Base-by-base conservation (phyloP, 2,113 vertebrate species). In the Pterocles gutturalis region DNA sequence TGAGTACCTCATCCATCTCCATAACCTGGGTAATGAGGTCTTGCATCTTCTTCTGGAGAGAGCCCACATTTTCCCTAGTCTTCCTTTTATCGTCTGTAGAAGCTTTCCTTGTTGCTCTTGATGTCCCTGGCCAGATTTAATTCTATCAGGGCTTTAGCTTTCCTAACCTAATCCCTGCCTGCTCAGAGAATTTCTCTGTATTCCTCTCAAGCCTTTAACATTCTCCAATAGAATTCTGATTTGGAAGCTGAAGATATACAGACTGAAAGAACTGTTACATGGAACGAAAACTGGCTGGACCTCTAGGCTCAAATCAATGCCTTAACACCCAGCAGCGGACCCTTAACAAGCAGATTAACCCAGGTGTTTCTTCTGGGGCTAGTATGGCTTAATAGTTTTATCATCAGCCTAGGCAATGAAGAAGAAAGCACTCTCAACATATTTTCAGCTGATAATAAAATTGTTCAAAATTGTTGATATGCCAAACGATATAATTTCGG, bases 281-380 rank as follows among this genome's bases (percentile, higher is more conserved):
- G 20, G 17, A 61, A 48, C 19, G 5, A 77, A 51, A 86, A 48
- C 9, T 41, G 16, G 1, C 16, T 71, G n/a, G 16, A 66, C 11
- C 11, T 83, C 64, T 16, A 76, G 21, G 25, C 21, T 94, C 45
- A 65, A 33, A 34, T 29, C 41, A 55, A 9, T 53, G 19, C 11
- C 11, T 54, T 70, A 17, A 58, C 9, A 58, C 1, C 3, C 18
- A 48, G 9, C 21, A 49, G 5, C 5, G 3, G 8, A 10, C 3
- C 13, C 5, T 11, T 54, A 49, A 66, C 5, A 76, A 65, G 16
- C 14, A 65, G 53, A 60, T 48, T 49, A 65, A 17, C 7, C 9
- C 26, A 55, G 13, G 9, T 10, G 3, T 22, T 72, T 5, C 53
- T 88, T 13, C 8, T 53, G 53, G 62, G 43, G 7, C 22, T 19